Base-by-base conservation (phyloP, 2,888 invertebrate species). In the Antheraea yamamai region DNA sequence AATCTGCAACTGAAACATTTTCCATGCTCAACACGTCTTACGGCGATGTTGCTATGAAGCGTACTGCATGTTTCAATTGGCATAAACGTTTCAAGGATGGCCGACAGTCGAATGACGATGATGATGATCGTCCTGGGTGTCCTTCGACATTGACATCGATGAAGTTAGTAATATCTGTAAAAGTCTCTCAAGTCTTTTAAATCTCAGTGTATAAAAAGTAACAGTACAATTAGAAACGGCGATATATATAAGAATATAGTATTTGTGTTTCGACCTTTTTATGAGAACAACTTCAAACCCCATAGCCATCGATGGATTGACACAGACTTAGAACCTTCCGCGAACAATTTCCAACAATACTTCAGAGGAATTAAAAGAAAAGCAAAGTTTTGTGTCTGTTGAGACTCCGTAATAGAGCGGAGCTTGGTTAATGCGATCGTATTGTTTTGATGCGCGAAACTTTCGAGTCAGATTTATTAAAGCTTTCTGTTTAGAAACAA, bases 331-430 rank as follows among this genome's bases (percentile, higher is more conserved):
- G 61, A 47, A 12, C 20, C 47, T 71, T 58, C 61, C 71, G 14
- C 73, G 4, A 58, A 71, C 55, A 55, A 73, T 68, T 72, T 23
- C 68, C 66, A 74, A 74, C 76, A 74, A 72, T 76, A 74, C 72
- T 76, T 74, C 64, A 52, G 52, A 23, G 74, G 76, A 76, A 76
- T 76, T 76, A 76, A 76, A 76, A 72, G 74, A 74, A 75, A 73
- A 76, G 74, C 55, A 73, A 75, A 76, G 75, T 76, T 76, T 12
- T 74, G 73, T 71, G 71, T 75, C 73, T 73, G 75, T 76, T 64
- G 73, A 72, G 71, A 71, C 73, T 76, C 51, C 61, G 61, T 61
- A 73, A 75, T 73, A 73, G 58, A 73, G 68, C 68, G 58, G 47
- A 10, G 68, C 70, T 75, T 70, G 47, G 73, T 73, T 75, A 75